Evolutionary conservation across 2,797 vertebrate species (phyloP).

Genomic region (Periparus ater): DNA sequence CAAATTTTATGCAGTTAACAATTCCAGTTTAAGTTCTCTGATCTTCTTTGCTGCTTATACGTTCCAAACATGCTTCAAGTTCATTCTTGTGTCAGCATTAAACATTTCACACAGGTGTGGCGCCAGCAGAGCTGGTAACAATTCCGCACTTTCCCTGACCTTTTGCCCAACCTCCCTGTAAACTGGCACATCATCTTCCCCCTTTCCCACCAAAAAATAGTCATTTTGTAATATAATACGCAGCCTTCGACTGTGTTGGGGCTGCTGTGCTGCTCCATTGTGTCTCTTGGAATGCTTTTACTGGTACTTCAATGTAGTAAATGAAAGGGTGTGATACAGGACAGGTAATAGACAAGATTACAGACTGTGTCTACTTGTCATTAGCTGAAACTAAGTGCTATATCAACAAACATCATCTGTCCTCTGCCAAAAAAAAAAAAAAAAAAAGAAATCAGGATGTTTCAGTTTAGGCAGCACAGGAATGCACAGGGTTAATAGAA

Average conservation of each 20-base stretch:
- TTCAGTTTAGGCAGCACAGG: not conserved
- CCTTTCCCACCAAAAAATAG: not conserved
- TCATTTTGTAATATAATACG: constrained; percentile 63
- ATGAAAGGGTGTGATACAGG: constrained; percentile 48
- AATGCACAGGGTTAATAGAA: constrained; percentile 25
- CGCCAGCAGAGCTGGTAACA: constrained; percentile 68
- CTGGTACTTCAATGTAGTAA: constrained; percentile 39
- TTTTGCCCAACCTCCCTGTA: constrained; percentile 73
- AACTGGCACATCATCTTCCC: constrained; percentile 44
- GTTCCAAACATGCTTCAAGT: constrained; percentile 71
- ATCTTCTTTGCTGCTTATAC: constrained; percentile 12
- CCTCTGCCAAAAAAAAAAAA: not conserved
- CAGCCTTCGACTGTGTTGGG: not conserved
- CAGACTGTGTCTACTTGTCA: constrained; percentile 51
- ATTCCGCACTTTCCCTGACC: constrained; percentile 78
- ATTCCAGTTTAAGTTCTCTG: not conserved
- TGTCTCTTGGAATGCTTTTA: constrained; percentile 69
- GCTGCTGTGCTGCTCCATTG: constrained; percentile 21
- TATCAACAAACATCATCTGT: constrained; percentile 22
- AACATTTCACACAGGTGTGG: constrained; percentile 72
- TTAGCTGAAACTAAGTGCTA: constrained; percentile 47
- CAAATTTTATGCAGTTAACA: not conserved
- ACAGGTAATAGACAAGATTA: constrained; percentile 32
- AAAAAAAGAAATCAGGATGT: not conserved
- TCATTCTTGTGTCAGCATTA: constrained; percentile 75